Evolutionary conservation across 2,888 invertebrate genomes (phyloP), one percentile per base, ranked within the genome.

Genomic region (Mythimna pallens): DNA sequence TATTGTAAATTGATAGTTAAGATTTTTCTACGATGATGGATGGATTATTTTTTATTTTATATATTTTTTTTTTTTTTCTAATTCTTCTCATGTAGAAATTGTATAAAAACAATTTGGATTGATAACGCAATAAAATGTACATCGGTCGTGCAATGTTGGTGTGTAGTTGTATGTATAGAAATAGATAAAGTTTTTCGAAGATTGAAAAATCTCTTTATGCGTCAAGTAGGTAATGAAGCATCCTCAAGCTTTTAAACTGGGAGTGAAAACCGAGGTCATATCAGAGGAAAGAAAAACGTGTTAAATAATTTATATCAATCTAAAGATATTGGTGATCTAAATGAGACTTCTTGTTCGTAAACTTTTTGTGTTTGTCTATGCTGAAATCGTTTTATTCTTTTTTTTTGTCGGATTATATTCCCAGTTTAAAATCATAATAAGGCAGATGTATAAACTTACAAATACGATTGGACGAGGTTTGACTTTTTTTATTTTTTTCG

Each of bases 1-100:
- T 94, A 92, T 92, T 94, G 92, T 95, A 95, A 93, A 94, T 95
- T 92, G 89, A 91, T 94, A 93, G 93, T 91, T 92, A 89, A 89
- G 87, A 83, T 91, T 94, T 94, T 95, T 94, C 91, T 95, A 93
- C 92, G 90, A 92, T 78, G 84, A 83, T 79, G 84, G 85, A 83
- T 83, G 84, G 73, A 70, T 72, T 81, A 73, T 72, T 80, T 84
- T 70, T 74, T 76, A 78, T 80, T 78, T 80, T 80, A 75, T 84
- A 80, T 86, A 77, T 82, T 81, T 72, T 82, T 36, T n/a, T n/a
- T n/a, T 25, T 36, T 81, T 76, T 81, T 76, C 61, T 64, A 36
- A 65, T 75, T 74, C 61, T 82, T 83, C 73, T 78, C 71, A 73
- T 82, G 75, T 86, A 86, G 84, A 87, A 85, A 82, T 84, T 88